Conservation (phyloP, 2,113 vertebrate genomes). For the Hyperopisus bebe region DNA sequence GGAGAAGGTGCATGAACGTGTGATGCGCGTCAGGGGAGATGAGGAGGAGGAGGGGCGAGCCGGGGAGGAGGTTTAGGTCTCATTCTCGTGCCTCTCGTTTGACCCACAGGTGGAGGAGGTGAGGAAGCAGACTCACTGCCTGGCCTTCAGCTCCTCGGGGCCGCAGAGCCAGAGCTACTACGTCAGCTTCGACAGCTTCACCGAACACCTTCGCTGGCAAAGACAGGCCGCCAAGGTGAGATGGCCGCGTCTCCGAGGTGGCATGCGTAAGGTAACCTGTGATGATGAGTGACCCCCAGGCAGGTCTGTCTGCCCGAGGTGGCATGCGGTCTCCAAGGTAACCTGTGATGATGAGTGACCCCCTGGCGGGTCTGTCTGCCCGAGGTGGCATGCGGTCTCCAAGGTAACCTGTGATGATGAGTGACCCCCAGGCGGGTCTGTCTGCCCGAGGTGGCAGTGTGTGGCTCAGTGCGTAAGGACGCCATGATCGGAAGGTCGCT, state of each 20-base stretch:
- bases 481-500: background rate
- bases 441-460: background rate
- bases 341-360: background rate
- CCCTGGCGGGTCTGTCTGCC: background rate
- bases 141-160: constrained; percentile 96
- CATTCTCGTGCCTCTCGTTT: background rate
- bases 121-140: constrained; percentile 91
- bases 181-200: constrained; percentile 93
- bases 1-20: background rate
- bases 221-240: constrained; percentile 91
- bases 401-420: background rate
- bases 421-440: background rate
- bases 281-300: background rate
- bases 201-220: constrained; percentile 93
- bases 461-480: background rate
- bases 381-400: background rate
- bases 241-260: background rate
- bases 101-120: constrained; percentile 87
- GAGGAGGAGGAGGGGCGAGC: background rate
- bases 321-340: background rate
- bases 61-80: background rate
- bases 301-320: too few species aligned
- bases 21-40: background rate
- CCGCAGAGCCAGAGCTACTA: constrained; percentile 96
- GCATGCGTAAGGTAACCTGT: background rate